phyloP scores from a whole-genome alignment of 2,113 vertebrate species.

The Epinephelus fuscoguttatus region DNA sequence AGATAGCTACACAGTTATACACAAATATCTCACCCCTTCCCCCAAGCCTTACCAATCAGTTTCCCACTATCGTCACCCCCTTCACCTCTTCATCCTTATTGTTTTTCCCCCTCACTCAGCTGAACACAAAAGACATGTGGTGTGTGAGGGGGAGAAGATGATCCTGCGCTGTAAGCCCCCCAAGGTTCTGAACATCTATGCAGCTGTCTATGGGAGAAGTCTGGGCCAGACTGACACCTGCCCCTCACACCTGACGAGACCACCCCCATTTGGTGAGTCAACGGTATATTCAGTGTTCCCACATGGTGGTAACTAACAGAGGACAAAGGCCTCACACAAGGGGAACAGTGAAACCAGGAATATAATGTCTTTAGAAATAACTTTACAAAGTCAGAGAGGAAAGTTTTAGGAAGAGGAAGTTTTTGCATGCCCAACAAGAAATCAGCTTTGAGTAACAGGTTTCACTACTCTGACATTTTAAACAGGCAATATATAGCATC shows the following conservation, averaged over 20 bases:
- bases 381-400: background rate
- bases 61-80: background rate
- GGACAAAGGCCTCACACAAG: background rate
- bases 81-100: constrained; percentile 3
- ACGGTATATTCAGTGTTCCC: background rate
- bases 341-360: background rate
- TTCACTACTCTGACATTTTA: background rate
- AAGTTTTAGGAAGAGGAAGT: background rate
- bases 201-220: constrained; percentile 90
- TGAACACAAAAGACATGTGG: constrained; percentile 92
- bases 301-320: background rate
- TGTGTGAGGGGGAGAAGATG: constrained; percentile 91
- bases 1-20: background rate
- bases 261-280: constrained; percentile 89
- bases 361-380: background rate
- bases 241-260: constrained; percentile 71
- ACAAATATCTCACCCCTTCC: background rate
- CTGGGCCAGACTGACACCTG: constrained; percentile 85
- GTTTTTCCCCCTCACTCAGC: constrained; percentile 76
- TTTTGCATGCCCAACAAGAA: background rate
- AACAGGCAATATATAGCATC: background rate
- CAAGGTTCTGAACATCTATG: constrained; percentile 94
- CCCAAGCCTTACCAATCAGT: background rate
- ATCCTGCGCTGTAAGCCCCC: constrained; percentile 92
- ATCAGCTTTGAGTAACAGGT: background rate